Conservation (phyloP, 2,797 vertebrate genomes). For the Lepilemur ruficaudatus region DNA sequence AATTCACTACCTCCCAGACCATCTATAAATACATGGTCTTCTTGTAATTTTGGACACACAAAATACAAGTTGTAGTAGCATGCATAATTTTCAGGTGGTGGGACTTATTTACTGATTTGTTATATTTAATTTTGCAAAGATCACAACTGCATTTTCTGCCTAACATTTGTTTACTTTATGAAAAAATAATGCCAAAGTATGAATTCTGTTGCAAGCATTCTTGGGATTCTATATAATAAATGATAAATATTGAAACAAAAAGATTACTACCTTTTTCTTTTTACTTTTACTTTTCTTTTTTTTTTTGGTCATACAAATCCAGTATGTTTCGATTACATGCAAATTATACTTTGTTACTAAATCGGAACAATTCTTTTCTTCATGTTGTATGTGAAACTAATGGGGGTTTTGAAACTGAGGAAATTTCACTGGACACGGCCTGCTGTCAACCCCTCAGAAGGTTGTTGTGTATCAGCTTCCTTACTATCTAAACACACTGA, state of each 20-base stretch:
- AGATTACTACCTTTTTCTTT: not conserved
- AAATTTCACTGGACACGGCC: not conserved
- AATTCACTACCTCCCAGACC: slow-evolving; percentile 62
- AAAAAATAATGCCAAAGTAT: not conserved
- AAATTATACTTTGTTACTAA: not conserved
- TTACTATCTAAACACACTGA: not conserved
- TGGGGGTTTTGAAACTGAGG: not conserved
- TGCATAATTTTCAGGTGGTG: not conserved
- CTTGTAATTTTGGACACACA: slow-evolving; percentile 32
- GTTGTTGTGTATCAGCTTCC: not conserved
- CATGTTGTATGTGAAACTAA: not conserved
- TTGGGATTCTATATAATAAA: not conserved
- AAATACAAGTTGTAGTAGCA: not conserved
- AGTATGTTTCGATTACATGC: not conserved
- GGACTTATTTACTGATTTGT: slow-evolving; percentile 25
- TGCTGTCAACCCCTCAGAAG: not conserved
- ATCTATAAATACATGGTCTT: slow-evolving; percentile 60
- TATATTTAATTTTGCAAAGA: not conserved
- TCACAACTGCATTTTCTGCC: not conserved
- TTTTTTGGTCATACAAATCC: not conserved
- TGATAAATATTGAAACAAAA: not conserved
- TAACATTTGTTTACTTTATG: not conserved
- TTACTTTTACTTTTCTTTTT: not conserved
- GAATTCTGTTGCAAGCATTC: not conserved
- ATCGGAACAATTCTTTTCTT: not conserved